Conservation (phyloP, 2,888 invertebrate genomes). For the Biston stratarius region DNA sequence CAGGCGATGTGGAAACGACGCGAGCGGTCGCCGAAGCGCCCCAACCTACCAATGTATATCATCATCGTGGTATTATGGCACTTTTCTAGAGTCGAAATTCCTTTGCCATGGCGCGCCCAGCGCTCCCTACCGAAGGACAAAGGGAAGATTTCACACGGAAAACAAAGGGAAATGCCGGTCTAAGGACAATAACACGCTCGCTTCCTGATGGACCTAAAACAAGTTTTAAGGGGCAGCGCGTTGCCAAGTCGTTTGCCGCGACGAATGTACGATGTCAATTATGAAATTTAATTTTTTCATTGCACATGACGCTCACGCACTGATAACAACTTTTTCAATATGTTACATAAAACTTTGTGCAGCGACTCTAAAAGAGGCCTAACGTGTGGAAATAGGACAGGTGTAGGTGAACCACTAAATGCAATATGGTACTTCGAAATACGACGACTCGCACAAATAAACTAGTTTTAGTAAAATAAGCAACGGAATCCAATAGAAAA, state of each 20-base stretch:
- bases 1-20: conserved; percentile 76
- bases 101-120: conserved; percentile 76
- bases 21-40: conserved; percentile 73
- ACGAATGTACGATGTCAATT: conserved; percentile 72
- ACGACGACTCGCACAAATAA: conserved; percentile 45
- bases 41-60: conserved; percentile 75
- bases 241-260: conserved; percentile 73
- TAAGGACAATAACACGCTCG: conserved; percentile 65
- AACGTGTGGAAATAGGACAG: conserved; percentile 64
- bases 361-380: conserved; percentile 36
- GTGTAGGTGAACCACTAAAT: conserved; percentile 51
- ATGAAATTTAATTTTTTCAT: conserved; percentile 71
- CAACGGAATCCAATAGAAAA: conserved; percentile 62
- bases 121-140: conserved; percentile 81
- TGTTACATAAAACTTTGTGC: conserved; percentile 50
- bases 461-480: conserved; percentile 54
- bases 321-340: conserved; percentile 59
- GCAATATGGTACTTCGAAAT: conserved; percentile 60
- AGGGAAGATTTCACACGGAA: conserved; percentile 81
- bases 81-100: conserved; percentile 85
- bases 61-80: conserved; percentile 77
- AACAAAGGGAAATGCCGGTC: conserved; percentile 83
- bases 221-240: conserved; percentile 66
- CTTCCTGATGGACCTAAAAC: conserved; percentile 66
- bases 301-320: conserved; percentile 58